These are phyloP conservation scores for Dipodomys ordii DNA, from an alignment of 2,113 vertebrate species.

Conservation along the genomic window DNA sequence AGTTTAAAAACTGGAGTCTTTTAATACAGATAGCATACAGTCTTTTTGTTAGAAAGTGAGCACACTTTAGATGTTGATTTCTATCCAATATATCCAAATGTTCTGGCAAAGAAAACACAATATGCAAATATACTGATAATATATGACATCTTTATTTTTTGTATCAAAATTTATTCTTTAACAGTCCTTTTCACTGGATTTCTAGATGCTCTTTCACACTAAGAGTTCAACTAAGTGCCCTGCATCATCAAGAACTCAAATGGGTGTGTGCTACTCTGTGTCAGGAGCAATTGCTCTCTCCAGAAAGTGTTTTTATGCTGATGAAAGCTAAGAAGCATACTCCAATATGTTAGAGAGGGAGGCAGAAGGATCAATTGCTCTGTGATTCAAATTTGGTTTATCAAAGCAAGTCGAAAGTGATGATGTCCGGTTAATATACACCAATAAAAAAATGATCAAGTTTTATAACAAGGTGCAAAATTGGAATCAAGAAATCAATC, in stretches of 20 bases:
- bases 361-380: not conserved
- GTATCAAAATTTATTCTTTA: not conserved
- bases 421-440: too few relatives aligned
- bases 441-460: not conserved
- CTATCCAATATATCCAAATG: not conserved
- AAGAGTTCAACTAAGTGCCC: not conserved
- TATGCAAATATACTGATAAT: not conserved
- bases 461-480: constrained; percentile 3
- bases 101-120: not conserved
- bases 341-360: not conserved
- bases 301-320: not conserved
- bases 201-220: not conserved
- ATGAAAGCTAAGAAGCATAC: not conserved
- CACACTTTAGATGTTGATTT: not conserved
- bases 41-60: not conserved
- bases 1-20: not conserved
- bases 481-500: not conserved
- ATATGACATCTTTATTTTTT: not conserved
- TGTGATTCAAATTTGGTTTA: not conserved
- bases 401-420: not conserved
- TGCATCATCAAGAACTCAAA: not conserved
- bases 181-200: not conserved
- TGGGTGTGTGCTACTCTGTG: not conserved
- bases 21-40: not conserved
- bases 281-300: not conserved